These are phyloP conservation scores for Ruditapes philippinarum DNA, from an alignment of 1,140 invertebrate species.

Conservation along the genomic window DNA sequence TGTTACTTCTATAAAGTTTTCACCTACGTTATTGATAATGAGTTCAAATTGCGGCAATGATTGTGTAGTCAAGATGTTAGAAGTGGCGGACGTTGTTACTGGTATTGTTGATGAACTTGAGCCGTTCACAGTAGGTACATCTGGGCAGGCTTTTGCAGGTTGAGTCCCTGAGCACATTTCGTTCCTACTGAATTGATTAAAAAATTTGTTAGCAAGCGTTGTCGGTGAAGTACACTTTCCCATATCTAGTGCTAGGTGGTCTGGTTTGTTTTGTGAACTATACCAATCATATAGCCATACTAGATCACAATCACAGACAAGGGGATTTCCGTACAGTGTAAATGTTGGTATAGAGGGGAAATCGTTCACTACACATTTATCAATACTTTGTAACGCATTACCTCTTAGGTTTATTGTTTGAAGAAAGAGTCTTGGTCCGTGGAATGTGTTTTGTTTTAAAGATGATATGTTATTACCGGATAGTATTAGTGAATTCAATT, in stretches of 20 bases:
- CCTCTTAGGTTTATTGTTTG: constrained; percentile 59
- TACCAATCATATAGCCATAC: constrained; percentile 75
- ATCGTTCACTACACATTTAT: constrained; percentile 74
- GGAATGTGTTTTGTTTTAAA: constrained; percentile 69
- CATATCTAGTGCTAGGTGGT: neutral
- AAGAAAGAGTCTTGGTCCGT: constrained; percentile 72
- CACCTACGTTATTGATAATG: neutral
- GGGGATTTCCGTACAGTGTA: constrained; percentile 69
- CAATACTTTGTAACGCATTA: constrained; percentile 72
- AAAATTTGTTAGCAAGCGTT: neutral
- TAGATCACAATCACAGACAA: constrained; percentile 77
- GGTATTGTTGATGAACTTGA: neutral
- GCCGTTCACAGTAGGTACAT: neutral
- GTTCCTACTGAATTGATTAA: constrained; percentile 2
- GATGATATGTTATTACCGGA: constrained; percentile 68
- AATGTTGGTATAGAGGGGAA: constrained; percentile 65
- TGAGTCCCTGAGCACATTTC: constrained; percentile 21
- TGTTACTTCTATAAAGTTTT: neutral
- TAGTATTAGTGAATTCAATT: constrained; percentile 68
- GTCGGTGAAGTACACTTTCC: constrained; percentile 19
- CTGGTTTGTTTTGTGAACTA: neutral
- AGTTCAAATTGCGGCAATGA: neutral
- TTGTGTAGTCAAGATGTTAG: constrained; percentile 50
- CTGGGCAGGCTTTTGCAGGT: constrained; percentile 26
- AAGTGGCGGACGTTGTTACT: constrained; percentile 38